Percentiles rank a stretch among this genome's conserved stretches.
Conservation (phyloP, 2,797 vertebrate species). For the Synanceia verrucosa region DNA sequence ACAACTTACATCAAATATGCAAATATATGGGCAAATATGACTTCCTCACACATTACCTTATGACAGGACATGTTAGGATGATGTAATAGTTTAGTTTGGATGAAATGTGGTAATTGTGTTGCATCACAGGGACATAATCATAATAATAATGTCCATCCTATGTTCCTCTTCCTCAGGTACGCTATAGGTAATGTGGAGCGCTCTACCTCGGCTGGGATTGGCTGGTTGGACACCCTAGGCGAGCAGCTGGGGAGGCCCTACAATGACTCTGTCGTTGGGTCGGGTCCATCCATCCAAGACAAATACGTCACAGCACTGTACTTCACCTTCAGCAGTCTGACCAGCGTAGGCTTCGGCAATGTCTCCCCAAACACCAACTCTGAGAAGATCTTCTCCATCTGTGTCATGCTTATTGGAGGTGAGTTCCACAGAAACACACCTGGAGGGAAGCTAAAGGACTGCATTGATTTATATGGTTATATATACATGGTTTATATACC, state of each 20-base stretch:
- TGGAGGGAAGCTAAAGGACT: neutral
- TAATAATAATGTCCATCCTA: neutral
- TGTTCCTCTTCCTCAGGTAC: constrained; percentile 33
- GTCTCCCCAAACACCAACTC: constrained; percentile 94
- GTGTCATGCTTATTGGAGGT: constrained; percentile 94
- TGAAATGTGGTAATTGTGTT: neutral
- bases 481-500: too few relatives aligned
- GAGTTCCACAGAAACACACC: constrained; percentile 63
- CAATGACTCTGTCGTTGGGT: constrained; percentile 78
- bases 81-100: neutral
- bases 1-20: neutral
- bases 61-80: neutral
- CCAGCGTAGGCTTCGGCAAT: constrained; percentile 93
- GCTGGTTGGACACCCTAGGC: constrained; percentile 90
- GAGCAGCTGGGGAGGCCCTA: constrained; percentile 90
- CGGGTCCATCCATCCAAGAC: constrained; percentile 89
- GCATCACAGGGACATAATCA: neutral
- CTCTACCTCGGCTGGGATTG: constrained; percentile 77
- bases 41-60: neutral
- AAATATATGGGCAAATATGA: neutral
- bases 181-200: constrained; percentile 88
- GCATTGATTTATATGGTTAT: too few relatives aligned
- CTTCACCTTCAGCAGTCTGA: constrained; percentile 96
- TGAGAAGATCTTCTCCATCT: constrained; percentile 95
- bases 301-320: constrained; percentile 94